Evolutionary conservation across 2,888 invertebrate genomes (phyloP), one percentile per base, ranked within the genome.

Genomic region (Lithophane semibrunnea): DNA sequence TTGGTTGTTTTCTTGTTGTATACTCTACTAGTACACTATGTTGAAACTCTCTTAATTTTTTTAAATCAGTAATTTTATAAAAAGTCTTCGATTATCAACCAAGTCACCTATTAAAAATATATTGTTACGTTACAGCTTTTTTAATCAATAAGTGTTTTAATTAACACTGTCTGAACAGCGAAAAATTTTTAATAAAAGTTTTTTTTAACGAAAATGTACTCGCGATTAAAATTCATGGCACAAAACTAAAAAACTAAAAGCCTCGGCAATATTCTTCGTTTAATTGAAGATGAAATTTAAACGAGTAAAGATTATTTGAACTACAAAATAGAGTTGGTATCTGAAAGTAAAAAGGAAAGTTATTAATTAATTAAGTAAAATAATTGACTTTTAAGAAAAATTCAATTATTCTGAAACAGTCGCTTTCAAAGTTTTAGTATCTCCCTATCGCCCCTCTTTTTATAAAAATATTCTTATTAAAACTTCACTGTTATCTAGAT

Each of bases 341-440:
- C 61, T 42, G 37, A 47, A 64, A 66, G 71, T 29, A 69, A 64
- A 80, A 79, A 88, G 68, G 44, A 83, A 86, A 75, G 47, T 80
- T 80, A 81, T 81, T 86, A 81, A 85, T 78, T 77, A 72, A 81
- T 78, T 16, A 80, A 29, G 16, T 37, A 9, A 24, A 9, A 66
- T 66, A 79, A 86, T 84, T 78, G 54, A 76, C 76, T 85, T 85
- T 82, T 73, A 67, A 37, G 69, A 75, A 82, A 80, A 80, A 86
- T 60, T 78, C 73, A 70, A 86, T 88, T 79, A 76, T 77, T 75
- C 60, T 66, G 18, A 42, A 67, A 68, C 52, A 78, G 68, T 54
- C 49, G 37, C 44, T 77, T 75, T 73, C 72, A 74, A 79, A 79
- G 70, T 75, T 77, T 74, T 12, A 69, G 24, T 63, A 58, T 21